Percentiles rank a stretch among this genome's conserved stretches.
phyloP scores from a whole-genome alignment of 2,888 invertebrate species.

The Limnephilus lunatus region DNA sequence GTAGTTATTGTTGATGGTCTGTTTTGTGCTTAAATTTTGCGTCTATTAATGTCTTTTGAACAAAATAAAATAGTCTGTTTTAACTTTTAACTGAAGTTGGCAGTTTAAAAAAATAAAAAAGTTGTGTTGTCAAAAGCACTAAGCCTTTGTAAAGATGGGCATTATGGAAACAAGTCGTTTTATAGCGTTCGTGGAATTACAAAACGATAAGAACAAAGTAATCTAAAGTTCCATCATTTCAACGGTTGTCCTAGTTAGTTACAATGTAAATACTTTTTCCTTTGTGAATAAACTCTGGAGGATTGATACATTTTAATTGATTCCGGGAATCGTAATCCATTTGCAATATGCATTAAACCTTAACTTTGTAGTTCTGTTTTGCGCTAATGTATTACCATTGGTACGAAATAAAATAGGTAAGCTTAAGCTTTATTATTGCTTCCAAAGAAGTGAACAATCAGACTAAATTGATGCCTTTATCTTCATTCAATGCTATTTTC shows the following conservation, averaged over 20 bases:
- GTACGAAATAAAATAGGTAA: not conserved
- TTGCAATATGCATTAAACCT: not conserved
- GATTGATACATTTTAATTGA: not conserved
- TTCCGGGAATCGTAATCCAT: not conserved
- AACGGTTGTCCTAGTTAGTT: not conserved
- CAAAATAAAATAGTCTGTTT: not conserved
- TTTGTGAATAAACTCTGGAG: not conserved
- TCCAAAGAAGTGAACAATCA: too few relatives aligned
- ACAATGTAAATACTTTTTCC: not conserved
- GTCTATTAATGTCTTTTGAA: not conserved
- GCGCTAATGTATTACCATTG: not conserved
- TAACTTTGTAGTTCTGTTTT: not conserved
- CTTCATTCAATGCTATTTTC: too few relatives aligned
- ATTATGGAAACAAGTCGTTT: not conserved
- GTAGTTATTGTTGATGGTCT: too few relatives aligned
- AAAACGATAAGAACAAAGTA: not conserved
- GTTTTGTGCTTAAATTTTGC: too few relatives aligned
- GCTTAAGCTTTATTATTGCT: too few relatives aligned
- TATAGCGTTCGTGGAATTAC: not conserved
- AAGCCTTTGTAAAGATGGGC: not conserved
- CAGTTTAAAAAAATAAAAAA: not conserved
- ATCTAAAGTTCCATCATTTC: not conserved
- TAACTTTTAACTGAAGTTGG: not conserved
- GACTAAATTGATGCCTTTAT: too few relatives aligned
- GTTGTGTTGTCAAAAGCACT: not conserved